Conservation (phyloP, 2,888 invertebrate genomes). For the Athripsodes cinereus region DNA sequence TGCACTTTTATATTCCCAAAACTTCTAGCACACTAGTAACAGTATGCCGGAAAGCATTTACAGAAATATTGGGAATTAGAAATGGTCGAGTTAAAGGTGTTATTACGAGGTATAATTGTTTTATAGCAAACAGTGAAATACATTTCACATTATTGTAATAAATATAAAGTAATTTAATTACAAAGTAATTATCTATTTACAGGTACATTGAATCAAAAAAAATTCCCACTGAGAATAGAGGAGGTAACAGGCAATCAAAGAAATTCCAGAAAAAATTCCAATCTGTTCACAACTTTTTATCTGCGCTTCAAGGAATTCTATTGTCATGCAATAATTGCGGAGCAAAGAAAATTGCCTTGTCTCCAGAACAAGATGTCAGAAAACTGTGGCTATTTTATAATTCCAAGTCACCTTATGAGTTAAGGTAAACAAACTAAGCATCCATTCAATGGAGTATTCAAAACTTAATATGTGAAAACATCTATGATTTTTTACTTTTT, state of each 20-base stretch:
- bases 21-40: constrained; percentile 5
- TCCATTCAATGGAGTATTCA: background rate
- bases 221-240: constrained; percentile 19
- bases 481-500: no score
- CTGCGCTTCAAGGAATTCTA: constrained; percentile 8
- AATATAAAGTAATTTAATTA: no score
- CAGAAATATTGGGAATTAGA: constrained; percentile 13
- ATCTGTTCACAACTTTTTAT: constrained; percentile 13
- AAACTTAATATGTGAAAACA: background rate
- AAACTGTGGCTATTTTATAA: constrained; percentile 19
- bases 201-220: constrained; percentile 20
- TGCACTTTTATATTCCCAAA: constrained; percentile 14
- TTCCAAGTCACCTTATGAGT: constrained; percentile 10
- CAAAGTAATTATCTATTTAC: no score
- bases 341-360: constrained; percentile 8
- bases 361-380: constrained; percentile 18
- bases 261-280: constrained; percentile 17
- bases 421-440: constrained; percentile 18
- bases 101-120: constrained; percentile 11
- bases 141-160: background rate
- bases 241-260: constrained; percentile 19
- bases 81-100: constrained; percentile 19
- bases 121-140: no score
- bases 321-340: constrained; percentile 13
- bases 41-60: constrained; percentile 18